phyloP scores from a whole-genome alignment of 2,113 vertebrate genomes.

The Puntigrus tetrazona region DNA sequence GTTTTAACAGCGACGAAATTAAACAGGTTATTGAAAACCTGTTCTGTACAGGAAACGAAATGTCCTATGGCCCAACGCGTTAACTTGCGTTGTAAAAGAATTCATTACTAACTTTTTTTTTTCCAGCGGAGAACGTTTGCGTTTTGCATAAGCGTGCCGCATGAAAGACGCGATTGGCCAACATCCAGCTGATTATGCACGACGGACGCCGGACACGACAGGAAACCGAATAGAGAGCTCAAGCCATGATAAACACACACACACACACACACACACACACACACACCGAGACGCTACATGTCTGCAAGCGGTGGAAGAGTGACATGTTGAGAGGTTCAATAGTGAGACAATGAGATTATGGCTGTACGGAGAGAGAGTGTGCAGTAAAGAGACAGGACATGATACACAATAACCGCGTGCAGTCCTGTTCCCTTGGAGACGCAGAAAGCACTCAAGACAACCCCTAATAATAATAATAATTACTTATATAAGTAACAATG shows the following conservation, averaged over 20 bases:
- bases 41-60: not conserved
- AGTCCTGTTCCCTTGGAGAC: conserved; percentile 2
- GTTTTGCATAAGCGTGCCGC: not conserved
- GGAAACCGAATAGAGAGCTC: conserved; percentile 23
- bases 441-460: not conserved
- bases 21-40: not conserved
- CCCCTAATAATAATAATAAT: not conserved
- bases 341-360: conserved; percentile 34
- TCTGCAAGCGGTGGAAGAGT: not conserved
- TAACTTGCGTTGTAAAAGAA: not conserved
- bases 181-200: conserved; percentile 33
- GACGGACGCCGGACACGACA: conserved; percentile 17
- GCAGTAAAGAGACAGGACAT: not conserved
- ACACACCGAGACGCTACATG: conserved; percentile 6
- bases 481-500: conserved; percentile 5
- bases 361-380: not conserved
- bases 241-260: conserved; percentile 3
- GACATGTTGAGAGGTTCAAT: conserved; percentile 32
- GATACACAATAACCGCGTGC: not conserved
- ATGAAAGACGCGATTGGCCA: conserved; percentile 34
- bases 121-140: not conserved
- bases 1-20: not conserved
- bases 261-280: not conserved
- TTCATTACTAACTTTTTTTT: conserved; percentile 5
- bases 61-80: not conserved